Evolutionary conservation across 2,797 vertebrate genomes (phyloP).

Genomic region (Amblyopsis hoosieri): DNA sequence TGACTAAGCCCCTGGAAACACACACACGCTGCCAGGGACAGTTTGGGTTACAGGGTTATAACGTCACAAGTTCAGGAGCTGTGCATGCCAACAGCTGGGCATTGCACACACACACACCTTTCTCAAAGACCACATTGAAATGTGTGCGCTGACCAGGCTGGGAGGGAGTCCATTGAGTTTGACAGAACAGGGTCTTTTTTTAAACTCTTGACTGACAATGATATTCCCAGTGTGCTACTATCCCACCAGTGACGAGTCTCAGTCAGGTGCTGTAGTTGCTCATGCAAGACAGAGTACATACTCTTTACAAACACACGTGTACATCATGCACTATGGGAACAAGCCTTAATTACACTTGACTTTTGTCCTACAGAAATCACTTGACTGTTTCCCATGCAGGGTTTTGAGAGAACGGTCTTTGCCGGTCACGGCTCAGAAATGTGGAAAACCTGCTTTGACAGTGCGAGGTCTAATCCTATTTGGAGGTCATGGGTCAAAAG

Average conservation of each 20-base stretch:
- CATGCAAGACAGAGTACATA: neutral
- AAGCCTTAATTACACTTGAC: no score
- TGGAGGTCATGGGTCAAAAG: no score
- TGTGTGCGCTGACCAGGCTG: slow-evolving; percentile 30
- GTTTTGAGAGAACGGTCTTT: no score
- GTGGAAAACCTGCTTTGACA: no score
- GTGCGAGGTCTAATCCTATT: no score
- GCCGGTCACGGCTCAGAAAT: no score
- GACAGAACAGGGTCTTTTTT: slow-evolving; percentile 46
- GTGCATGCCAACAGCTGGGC: slow-evolving; percentile 33
- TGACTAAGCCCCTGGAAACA: slow-evolving; percentile 47
- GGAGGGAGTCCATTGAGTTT: slow-evolving; percentile 37
- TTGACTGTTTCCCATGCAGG: no score
- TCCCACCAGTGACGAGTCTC: slow-evolving; percentile 22
- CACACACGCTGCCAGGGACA: slow-evolving; percentile 40
- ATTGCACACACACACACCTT: slow-evolving; percentile 15
- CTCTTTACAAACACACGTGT: slow-evolving; percentile 7
- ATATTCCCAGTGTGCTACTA: slow-evolving; percentile 32
- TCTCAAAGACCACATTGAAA: slow-evolving; percentile 43
- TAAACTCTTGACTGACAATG: slow-evolving; percentile 34
- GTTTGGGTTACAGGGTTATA: slow-evolving; percentile 49
- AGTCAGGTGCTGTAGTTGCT: neutral
- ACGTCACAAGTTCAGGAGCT: neutral
- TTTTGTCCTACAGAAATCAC: no score
- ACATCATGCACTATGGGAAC: slow-evolving; percentile 2